A percentile compares a stretch with the other conserved stretches of the same genome.
Conservation (phyloP, 2,888 invertebrate species). For the Dryadula phaetusa region DNA sequence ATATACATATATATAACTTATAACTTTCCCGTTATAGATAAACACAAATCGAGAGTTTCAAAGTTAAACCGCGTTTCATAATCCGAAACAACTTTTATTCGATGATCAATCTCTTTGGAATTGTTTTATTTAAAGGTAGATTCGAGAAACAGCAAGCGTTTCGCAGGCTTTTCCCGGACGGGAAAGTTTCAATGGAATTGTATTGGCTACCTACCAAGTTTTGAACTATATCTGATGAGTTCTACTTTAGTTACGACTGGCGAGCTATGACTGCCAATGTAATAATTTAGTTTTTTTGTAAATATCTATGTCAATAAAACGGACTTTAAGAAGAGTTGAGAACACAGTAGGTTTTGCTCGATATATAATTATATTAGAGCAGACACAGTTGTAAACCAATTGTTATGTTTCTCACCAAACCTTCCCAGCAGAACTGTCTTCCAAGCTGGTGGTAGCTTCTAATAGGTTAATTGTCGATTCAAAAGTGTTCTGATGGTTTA, state of each 20-base stretch:
- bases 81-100: conserved; percentile 55
- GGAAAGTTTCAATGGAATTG: conserved; percentile 77
- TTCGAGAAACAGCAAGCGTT: conserved; percentile 43
- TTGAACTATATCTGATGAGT: conserved; percentile 53
- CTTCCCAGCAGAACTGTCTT: no score
- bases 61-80: conserved; percentile 33
- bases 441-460: no score
- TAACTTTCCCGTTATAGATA: not conserved
- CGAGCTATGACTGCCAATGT: conserved; percentile 49
- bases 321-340: no score
- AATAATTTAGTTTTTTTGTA: conserved; percentile 32
- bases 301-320: conserved; percentile 24
- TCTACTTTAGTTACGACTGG: conserved; percentile 52
- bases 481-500: no score
- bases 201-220: conserved; percentile 77
- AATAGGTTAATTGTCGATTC: no score
- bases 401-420: no score
- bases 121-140: conserved; percentile 61
- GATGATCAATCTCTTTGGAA: conserved; percentile 67
- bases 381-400: no score
- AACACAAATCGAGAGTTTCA: conserved; percentile 20
- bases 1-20: no score
- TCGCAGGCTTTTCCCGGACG: conserved; percentile 57
- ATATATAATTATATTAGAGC: no score
- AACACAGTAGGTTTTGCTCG: no score